Evolutionary conservation across 2,888 invertebrate species (phyloP), one percentile per base, ranked within the genome.

Genomic region (Operophtera brumata): DNA sequence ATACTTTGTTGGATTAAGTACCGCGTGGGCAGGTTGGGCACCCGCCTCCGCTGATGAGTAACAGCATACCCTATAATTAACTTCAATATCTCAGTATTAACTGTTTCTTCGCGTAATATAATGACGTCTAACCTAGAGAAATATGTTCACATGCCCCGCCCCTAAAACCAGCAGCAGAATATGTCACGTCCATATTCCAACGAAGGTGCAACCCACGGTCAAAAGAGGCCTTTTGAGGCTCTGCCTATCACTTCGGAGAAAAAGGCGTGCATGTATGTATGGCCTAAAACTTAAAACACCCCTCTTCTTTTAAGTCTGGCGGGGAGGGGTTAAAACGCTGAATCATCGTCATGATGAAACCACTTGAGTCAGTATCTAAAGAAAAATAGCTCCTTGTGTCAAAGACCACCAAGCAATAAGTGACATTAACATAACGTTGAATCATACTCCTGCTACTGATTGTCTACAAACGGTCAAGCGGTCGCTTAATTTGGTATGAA

Each of bases 401-500:
- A 47, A 47, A 51, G 28, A 32, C 14, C 47, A 52, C 41, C 42
- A 43, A 41, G 49, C 25, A 20, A 20, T 20, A 20, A 20, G 20
- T 20, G 2, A 20, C 20, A 3, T 26, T 47, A 47, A 39, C 46
- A 49, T 57, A 59, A 64, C 54, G 58, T 66, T 71, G 70, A 69
- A 61, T 69, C 66, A 70, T 67, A 49, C 62, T 56, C 53, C 52
- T 46, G 41, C 57, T 39, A 42, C 67, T 59, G 75, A n/a, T 77
- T 78, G 76, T 77, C 73, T 75, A 73, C 70, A 64, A 73, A 75
- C 52, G 45, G 62, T 50, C 53, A 54, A 61, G 64, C 65, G 65
- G 61, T 50, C 48, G 39, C 55, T 37, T 67, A 61, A 67, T 65
- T 67, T 66, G 56, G 66, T 42, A 9, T 43, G 54, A 55, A 77